These are phyloP conservation scores for Bagarius yarrelli DNA, from an alignment of 2,113 vertebrate genomes.

Conservation along the genomic window DNA sequence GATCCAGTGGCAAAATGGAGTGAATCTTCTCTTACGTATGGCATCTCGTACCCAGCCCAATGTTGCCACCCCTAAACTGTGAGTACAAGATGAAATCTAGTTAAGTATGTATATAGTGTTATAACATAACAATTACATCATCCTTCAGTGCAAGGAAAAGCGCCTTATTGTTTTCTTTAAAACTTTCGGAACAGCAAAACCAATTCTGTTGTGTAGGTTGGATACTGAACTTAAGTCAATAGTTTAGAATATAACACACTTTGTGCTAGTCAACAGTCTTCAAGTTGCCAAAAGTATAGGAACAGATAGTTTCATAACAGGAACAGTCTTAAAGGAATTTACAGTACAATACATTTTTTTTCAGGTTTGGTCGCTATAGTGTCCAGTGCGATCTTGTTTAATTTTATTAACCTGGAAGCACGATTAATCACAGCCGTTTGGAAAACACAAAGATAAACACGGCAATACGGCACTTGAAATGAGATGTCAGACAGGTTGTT, in stretches of 20 bases:
- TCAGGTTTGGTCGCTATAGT: neutral
- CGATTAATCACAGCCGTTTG: too few species aligned
- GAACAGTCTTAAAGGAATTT: neutral
- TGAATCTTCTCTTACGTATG: conserved; percentile 74
- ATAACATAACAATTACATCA: too few species aligned
- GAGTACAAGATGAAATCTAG: conserved; percentile 60
- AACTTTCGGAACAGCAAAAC: neutral
- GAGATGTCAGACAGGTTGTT: too few species aligned
- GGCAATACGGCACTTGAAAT: too few species aligned
- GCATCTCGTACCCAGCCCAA: conserved; percentile 65
- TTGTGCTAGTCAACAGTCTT: neutral
- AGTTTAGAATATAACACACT: neutral
- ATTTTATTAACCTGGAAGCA: too few species aligned
- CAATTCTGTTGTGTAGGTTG: neutral
- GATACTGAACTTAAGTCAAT: neutral
- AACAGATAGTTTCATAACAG: neutral
- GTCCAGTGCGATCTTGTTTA: too few species aligned
- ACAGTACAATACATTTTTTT: neutral
- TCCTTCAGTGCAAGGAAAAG: neutral
- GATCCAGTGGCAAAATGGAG: conserved; percentile 78
- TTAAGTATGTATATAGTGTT: neutral
- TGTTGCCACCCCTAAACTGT: conserved; percentile 69
- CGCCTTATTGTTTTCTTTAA: neutral
- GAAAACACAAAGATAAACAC: too few species aligned
- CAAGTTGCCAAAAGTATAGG: neutral